Conservation (phyloP, 2,113 vertebrate species). For the Microcebus jonahi region DNA sequence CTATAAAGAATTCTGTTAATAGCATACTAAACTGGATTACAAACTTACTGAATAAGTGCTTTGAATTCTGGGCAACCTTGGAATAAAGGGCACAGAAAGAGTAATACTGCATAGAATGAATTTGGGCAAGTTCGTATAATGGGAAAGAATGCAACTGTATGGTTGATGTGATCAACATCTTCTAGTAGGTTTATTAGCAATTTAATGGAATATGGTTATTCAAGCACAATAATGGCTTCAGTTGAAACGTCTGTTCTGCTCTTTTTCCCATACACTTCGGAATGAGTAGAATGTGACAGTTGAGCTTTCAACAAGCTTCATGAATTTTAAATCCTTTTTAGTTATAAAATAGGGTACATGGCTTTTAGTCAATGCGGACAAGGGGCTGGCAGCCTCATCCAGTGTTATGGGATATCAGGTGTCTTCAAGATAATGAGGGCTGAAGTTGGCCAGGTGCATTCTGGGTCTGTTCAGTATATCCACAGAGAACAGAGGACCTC, state of each 20-base stretch:
- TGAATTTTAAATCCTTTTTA: constrained; percentile 97
- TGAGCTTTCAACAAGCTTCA: constrained; percentile 90
- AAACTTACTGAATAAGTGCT: constrained; percentile 82
- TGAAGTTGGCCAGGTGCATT: constrained; percentile 89
- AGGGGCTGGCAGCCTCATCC: constrained; percentile 86
- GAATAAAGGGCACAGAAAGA: constrained; percentile 85
- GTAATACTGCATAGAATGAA: constrained; percentile 84
- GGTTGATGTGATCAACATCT: constrained; percentile 89
- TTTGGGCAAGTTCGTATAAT: constrained; percentile 80
- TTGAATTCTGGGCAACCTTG: constrained; percentile 83
- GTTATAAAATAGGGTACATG: constrained; percentile 90
- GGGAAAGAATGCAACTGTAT: constrained; percentile 90
- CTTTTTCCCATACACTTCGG: constrained; percentile 91
- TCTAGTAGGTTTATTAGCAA: constrained; percentile 91
- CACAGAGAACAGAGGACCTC: constrained; percentile 83
- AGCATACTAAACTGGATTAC: constrained; percentile 83
- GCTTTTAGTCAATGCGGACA: constrained; percentile 85
- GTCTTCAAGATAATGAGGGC: constrained; percentile 91
- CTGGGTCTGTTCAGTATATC: constrained; percentile 85
- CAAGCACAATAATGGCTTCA: constrained; percentile 87
- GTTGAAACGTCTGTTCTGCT: constrained; percentile 89
- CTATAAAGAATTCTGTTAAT: constrained; percentile 83
- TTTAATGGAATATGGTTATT: constrained; percentile 94
- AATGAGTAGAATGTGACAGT: constrained; percentile 94
- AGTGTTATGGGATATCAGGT: constrained; percentile 89